These are phyloP conservation scores for Chalcis sispes DNA, from an alignment of 2,888 invertebrate species.

Conservation along the genomic window DNA sequence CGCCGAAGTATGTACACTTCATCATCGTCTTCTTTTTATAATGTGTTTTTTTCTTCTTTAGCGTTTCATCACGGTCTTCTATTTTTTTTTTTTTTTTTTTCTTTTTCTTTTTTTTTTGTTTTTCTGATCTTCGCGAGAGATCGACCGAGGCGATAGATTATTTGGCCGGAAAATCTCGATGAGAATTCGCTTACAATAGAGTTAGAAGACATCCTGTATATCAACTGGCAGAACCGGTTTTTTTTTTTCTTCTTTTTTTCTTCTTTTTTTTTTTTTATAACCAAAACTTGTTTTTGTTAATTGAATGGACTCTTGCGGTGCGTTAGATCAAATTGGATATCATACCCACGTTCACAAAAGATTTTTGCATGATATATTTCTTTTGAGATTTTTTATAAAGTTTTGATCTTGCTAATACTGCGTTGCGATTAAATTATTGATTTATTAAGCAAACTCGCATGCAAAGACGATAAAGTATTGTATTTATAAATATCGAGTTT, in stretches of 20 bases:
- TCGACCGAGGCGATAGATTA: conserved; percentile 23
- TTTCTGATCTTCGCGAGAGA: not conserved
- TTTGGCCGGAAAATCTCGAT: conserved; percentile 31
- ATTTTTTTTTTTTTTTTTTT: not conserved
- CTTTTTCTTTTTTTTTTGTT: not conserved
- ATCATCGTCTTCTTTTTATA: conserved; percentile 3
- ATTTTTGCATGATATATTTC: conserved; percentile 16
- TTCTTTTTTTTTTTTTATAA: too few species aligned
- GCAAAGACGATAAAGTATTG: too few species aligned
- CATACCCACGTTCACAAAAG: not conserved
- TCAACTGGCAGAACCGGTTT: conserved; percentile 40
- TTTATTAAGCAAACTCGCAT: too few species aligned
- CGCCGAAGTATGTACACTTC: too few species aligned
- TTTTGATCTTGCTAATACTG: too few species aligned
- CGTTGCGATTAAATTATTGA: too few species aligned
- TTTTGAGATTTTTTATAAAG: too few species aligned
- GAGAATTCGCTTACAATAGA: conserved; percentile 13
- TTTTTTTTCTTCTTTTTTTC: too few species aligned
- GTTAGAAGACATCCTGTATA: not conserved
- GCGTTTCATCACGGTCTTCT: not conserved
- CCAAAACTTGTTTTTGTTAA: conserved; percentile 33
- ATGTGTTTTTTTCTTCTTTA: not conserved
- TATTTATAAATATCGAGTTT: too few species aligned
- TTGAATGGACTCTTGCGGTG: conserved; percentile 5
- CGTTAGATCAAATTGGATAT: not conserved